Evolutionary conservation across 1,140 invertebrate genomes (phyloP), one percentile per base, ranked within the genome.

Genomic region (Sycobia sp.): DNA sequence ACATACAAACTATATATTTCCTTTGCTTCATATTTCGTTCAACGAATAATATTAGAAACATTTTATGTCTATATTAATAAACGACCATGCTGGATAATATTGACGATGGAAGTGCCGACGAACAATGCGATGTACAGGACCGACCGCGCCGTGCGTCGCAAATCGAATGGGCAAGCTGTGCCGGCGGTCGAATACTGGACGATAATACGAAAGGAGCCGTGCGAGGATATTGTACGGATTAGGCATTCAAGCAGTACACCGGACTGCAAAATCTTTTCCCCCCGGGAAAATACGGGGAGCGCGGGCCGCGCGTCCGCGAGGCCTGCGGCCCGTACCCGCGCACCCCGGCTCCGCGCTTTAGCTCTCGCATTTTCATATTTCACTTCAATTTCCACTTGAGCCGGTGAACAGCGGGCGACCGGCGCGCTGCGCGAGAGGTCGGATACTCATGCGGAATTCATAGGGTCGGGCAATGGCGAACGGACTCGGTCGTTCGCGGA

Each of bases 381-480:
- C 75, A 76, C 76, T 78, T 76, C 71, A 78, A 78, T 78, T 77
- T 78, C 71, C 74, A 79, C 75, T 78, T 77, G 67, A 78, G 70
- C 71, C 66, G 72, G 69, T 68, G 71, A 71, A 71, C 72, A 71
- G 62, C 62, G 65, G 53, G 43, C 23, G 18, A 11, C n/a, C 25
- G 38, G 57, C 65, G n/a, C 44, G 65, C 58, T 67, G 63, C 62
- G 67, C 70, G 73, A 76, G 77, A 78, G 74, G 71, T 75, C 68
- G 69, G 66, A 74, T 71, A 78, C 73, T 77, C 75, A 72, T 75
- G 76, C 60, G 73, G 73, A 73, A 76, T 78, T 78, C 76, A 78
- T 75, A 74, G 71, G 69, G 67, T 67, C 59, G 72, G 69, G 67
- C 65, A 71, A 71, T 55, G 67, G 67, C 51, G 69, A 61, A 46